phyloP scores from a whole-genome alignment of 2,888 invertebrate species.

The Phyllotreta striolata region DNA sequence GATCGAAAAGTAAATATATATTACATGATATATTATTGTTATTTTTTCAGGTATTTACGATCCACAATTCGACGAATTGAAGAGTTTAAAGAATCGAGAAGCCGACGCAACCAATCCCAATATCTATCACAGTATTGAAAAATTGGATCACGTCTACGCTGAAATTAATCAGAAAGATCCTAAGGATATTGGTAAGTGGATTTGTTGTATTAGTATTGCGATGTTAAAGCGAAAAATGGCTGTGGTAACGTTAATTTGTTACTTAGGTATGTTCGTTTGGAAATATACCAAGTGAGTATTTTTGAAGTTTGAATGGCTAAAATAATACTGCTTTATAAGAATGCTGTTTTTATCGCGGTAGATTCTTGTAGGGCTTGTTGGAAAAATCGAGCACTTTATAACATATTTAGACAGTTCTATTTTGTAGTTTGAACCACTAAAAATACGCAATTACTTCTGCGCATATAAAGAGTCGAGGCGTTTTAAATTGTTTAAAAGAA shows the following conservation, averaged over 20 bases:
- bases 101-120: conserved; percentile 89
- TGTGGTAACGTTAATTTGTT: background rate
- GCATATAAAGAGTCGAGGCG: no score
- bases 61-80: conserved; percentile 69
- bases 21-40: no score
- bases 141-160: conserved; percentile 86
- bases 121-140: conserved; percentile 83
- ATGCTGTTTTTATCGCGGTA: no score
- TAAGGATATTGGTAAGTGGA: conserved; percentile 67
- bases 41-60: conserved; percentile 65
- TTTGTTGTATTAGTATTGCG: background rate
- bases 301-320: background rate
- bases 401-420: no score
- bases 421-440: conserved; percentile 7
- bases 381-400: no score
- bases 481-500: no score
- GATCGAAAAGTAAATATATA: no score
- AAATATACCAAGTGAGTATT: conserved; percentile 26
- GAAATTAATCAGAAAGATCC: conserved; percentile 87
- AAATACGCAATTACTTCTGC: no score
- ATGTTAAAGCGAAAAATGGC: background rate
- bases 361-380: no score
- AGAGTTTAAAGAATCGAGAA: conserved; percentile 79
- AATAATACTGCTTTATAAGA: no score
- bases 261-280: conserved; percentile 25